Base-by-base conservation (phyloP, 2,113 vertebrate genomes). In the Entosphenus tridentatus region DNA sequence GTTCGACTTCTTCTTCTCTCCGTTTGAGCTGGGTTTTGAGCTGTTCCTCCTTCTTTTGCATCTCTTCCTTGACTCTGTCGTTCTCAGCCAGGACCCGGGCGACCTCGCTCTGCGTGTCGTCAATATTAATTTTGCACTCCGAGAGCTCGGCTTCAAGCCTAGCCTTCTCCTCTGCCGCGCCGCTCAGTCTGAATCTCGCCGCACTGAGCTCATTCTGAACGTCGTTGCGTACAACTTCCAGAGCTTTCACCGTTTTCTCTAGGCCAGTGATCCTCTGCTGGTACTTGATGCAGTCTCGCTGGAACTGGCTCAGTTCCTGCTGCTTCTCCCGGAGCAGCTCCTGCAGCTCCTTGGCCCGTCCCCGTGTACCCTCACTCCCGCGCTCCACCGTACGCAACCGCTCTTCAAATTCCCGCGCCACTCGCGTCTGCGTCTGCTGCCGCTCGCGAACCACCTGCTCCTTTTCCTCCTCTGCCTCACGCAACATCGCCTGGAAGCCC, bases 321-420 rank as follows among this genome's bases (percentile, higher is more conserved):
- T 97, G 92, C 69, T 98, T 97, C 75, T 91, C 87, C 75, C 83
- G 85, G 71, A 98, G 75, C 70, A 98, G 78, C 10, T 97, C 92
- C 73, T 96, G 89, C 57, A 98, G 87, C 77, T 98, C 89, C 10
- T 82, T 82, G 1, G 81, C 72, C 56, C 87, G 77, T 54, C 76
- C 83, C 75, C 85, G 83, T 70, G 75, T 83, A 54, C 80, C 80
- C 68, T 86, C 85, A 70, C 72, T 80, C 18, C 82, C 82, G 74
- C 82, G 79, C 70, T 86, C 80, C 11, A 77, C 80, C 12, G 83
- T 82, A 71, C 83, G 84, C 12, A 90, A 78, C 77, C 89, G 87
- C 69, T 87, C 87, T 74, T 85, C 74, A 74, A 82, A 81, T 72
- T 91, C 88, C 70, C 83, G 84, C 69, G 82, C 83, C 56, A 82